Percentiles rank a stretch among this genome's conserved stretches.
Conservation (phyloP, 1,140 invertebrate species). For the Hirudo medicinalis region DNA sequence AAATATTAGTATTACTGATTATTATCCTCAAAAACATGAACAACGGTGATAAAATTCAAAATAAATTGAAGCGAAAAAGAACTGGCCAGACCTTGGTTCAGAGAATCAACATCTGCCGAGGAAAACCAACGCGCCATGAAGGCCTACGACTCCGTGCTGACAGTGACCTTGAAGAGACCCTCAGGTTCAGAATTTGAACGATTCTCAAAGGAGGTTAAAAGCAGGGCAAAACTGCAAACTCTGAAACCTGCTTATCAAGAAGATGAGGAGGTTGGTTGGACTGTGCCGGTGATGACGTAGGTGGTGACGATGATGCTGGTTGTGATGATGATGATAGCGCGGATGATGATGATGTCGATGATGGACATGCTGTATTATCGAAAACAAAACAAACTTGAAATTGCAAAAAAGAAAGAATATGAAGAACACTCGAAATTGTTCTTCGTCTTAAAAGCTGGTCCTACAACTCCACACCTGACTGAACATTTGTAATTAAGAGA, state of each 20-base stretch:
- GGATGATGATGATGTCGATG: too few species aligned
- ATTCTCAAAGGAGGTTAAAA: slow-evolving; percentile 65
- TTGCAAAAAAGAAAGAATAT: too few species aligned
- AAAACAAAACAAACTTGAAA: too few species aligned
- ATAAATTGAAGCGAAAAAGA: slow-evolving; percentile 29
- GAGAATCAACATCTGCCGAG: slow-evolving; percentile 59
- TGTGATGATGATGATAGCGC: too few species aligned
- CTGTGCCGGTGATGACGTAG: too few species aligned
- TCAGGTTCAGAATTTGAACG: slow-evolving; percentile 38
- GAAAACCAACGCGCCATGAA: slow-evolving; percentile 70
- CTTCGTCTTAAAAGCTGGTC: too few species aligned
- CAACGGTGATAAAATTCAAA: too few species aligned
- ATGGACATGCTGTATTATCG: too few species aligned
- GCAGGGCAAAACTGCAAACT: slow-evolving; percentile 61
- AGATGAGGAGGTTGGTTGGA: slow-evolving; percentile 37
- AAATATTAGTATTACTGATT: not conserved
- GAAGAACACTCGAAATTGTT: too few species aligned
- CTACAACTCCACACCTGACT: too few species aligned
- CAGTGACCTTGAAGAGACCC: slow-evolving; percentile 70
- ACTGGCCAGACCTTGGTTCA: slow-evolving; percentile 54
- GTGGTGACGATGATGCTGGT: too few species aligned
- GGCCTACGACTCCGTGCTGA: slow-evolving; percentile 77
- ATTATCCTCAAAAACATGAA: not conserved
- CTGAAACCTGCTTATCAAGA: slow-evolving; percentile 52
- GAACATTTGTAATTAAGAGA: too few species aligned